These are phyloP conservation scores for Aix galericulata DNA, from an alignment of 2,113 vertebrate genomes.

Conservation along the genomic window DNA sequence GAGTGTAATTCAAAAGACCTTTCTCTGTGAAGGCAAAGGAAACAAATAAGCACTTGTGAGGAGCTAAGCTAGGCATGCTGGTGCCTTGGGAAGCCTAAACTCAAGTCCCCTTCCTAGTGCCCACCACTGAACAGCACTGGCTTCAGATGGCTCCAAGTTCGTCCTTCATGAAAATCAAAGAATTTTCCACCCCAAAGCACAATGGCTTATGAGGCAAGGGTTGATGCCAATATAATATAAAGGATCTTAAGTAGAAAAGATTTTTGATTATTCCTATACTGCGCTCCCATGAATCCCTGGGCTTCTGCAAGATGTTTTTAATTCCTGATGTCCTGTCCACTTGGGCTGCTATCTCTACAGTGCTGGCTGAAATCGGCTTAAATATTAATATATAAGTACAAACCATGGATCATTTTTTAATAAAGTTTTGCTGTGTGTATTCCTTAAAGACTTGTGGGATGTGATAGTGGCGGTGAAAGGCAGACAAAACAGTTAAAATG, in stretches of 20 bases:
- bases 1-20: background rate
- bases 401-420: slow-evolving; percentile 14
- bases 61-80: background rate
- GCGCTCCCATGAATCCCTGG: background rate
- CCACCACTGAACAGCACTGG: rapidly evolving
- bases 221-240: background rate
- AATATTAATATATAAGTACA: slow-evolving; percentile 30
- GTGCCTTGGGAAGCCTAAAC: background rate
- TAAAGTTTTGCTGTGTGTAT: slow-evolving; percentile 14
- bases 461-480: background rate
- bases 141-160: background rate
- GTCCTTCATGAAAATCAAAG: background rate
- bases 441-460: background rate
- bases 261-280: background rate
- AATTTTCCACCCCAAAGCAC: background rate
- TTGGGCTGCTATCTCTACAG: background rate
- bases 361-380: background rate
- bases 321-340: background rate
- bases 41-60: background rate
- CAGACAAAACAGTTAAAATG: background rate
- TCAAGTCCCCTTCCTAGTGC: background rate
- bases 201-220: background rate
- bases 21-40: background rate
- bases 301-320: slow-evolving; percentile 30
- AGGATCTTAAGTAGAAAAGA: background rate